phyloP scores from a whole-genome alignment of 2,888 invertebrate species.

The Agrenia bidenticulata region DNA sequence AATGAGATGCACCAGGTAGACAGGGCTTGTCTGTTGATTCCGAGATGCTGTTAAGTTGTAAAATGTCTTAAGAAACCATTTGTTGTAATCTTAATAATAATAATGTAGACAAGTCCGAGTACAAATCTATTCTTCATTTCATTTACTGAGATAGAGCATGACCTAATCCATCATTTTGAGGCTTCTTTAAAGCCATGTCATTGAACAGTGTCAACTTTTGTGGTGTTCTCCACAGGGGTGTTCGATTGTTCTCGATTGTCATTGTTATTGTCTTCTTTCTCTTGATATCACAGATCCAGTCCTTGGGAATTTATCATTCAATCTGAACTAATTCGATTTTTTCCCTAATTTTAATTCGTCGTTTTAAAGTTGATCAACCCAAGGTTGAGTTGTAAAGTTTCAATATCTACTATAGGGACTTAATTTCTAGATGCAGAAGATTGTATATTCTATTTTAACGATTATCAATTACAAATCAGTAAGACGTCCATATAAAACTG shows the following conservation, averaged over 20 bases:
- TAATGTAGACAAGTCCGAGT: not conserved
- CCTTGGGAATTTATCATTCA: too few species aligned
- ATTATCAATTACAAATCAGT: too few species aligned
- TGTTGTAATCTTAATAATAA: slow-evolving; percentile 3
- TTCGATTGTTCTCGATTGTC: slow-evolving; percentile 9
- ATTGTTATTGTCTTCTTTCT: not conserved
- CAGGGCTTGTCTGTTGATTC: not conserved
- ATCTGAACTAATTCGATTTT: too few species aligned
- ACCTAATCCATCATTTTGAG: slow-evolving; percentile 16
- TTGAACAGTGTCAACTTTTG: slow-evolving; percentile 14
- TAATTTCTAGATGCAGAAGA: too few species aligned
- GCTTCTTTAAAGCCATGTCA: slow-evolving; percentile 10
- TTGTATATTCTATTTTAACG: too few species aligned
- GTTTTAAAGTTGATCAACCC: too few species aligned
- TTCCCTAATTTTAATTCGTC: too few species aligned
- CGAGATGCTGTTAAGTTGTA: slow-evolving; percentile 4
- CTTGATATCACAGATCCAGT: not conserved
- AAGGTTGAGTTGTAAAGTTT: too few species aligned
- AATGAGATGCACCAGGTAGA: too few species aligned
- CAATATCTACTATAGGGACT: too few species aligned
- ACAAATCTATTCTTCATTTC: not conserved
- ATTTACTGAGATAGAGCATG: slow-evolving; percentile 7
- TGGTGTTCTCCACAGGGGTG: slow-evolving; percentile 6
- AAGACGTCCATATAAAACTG: too few species aligned
- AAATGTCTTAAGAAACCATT: slow-evolving; percentile 1